Evolutionary conservation across 2,797 vertebrate genomes (phyloP), one percentile per base, ranked within the genome.

Genomic region (Myiothlypis coronata): DNA sequence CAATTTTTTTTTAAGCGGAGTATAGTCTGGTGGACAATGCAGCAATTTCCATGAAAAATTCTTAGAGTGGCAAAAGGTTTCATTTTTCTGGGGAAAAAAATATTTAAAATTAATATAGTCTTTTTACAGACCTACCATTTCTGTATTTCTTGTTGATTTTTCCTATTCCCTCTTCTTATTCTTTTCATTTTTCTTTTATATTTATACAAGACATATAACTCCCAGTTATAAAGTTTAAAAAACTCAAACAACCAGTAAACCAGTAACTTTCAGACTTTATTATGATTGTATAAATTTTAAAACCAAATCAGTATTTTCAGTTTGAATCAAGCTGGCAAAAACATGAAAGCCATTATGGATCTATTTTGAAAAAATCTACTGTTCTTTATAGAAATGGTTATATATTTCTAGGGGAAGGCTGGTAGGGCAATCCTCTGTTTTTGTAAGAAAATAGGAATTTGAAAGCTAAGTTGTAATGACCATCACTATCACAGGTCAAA

Each of bases 21-120:
- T 78, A 16, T 47, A 59, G 61, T 69, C 1, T 0, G 37, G 34
- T 65, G 84, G 76, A 79, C 67, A 82, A 70, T 77, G 34, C 24
- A 60, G 60, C 67, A 77, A 72, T 93, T 94, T 87, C 70, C 28
- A 24, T 82, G 87, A 90, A 96, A 90, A 89, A 93, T 90, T 88
- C 55, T 76, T 41, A 44, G 14, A 49, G 22, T 27, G n/a, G 47
- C 52, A 71, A 84, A 91, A 89, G 35, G 37, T 22, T 89, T 76
- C 72, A 64, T 90, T 56, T 84, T 86, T 43, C 3, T 57, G 24
- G 7, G 18, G 9, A 3, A 6, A 6, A 6, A 76, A 53, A 50
- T 30, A 52, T 30, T 52, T 30, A 19, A 52, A 52, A 52, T 52
- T 30, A 52, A 52, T 52, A 30, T 52, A 52, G 50, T 11, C 17